Conservation (phyloP, 2,797 vertebrate genomes). For the Cynopterus sphinx region DNA sequence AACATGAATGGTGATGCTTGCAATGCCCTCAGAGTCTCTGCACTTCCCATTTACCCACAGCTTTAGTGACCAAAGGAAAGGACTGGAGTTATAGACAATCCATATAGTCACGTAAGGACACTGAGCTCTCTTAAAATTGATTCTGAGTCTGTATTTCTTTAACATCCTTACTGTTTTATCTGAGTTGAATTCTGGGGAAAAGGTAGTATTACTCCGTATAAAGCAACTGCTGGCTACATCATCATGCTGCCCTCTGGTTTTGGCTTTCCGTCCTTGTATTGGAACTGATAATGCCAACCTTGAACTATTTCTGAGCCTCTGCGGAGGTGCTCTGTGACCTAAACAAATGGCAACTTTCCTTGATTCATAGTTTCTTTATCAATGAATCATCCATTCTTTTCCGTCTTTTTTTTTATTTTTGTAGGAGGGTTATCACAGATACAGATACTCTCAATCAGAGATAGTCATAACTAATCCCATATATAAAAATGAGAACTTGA, state of each 20-base stretch:
- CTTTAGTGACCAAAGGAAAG: background rate
- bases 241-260: background rate
- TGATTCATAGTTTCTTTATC: background rate
- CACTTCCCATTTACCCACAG: background rate
- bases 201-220: background rate
- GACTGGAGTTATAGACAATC: background rate
- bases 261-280: background rate
- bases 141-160: background rate
- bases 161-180: background rate
- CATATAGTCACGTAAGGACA: background rate
- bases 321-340: background rate
- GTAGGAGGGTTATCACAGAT: background rate
- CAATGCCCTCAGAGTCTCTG: fast-evolving
- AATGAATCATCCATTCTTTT: background rate
- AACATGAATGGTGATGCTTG: fast-evolving
- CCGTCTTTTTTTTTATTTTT: background rate
- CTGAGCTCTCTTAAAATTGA: background rate
- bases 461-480: background rate
- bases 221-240: background rate
- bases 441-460: background rate
- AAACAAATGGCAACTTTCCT: background rate
- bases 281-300: background rate
- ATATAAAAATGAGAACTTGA: background rate
- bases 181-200: background rate
- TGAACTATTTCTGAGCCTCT: background rate